These are phyloP conservation scores for Linnaemya tessellans DNA, from an alignment of 2,888 invertebrate species.

Conservation along the genomic window DNA sequence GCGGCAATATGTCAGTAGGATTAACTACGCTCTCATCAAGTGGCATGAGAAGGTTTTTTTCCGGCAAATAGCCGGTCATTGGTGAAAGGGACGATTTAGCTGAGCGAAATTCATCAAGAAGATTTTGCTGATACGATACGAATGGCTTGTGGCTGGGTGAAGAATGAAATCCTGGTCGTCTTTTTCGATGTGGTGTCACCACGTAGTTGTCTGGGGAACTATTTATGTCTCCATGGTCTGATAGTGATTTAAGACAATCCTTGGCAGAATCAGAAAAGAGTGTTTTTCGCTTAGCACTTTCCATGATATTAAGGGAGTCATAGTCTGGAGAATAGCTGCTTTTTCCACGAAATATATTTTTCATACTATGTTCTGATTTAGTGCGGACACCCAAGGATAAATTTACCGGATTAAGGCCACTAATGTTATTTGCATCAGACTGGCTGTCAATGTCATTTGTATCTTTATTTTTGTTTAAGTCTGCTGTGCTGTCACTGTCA, in stretches of 20 bases:
- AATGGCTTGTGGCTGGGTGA: slow-evolving; percentile 94
- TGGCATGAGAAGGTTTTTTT: slow-evolving; percentile 78
- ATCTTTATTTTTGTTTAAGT: slow-evolving; percentile 61
- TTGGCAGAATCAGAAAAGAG: slow-evolving; percentile 85
- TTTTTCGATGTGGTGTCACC: slow-evolving; percentile 93
- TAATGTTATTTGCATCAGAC: slow-evolving; percentile 59
- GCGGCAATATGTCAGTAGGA: slow-evolving; percentile 79
- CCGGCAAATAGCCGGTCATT: slow-evolving; percentile 85
- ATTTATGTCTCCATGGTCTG: slow-evolving; percentile 88
- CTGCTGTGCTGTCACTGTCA: slow-evolving; percentile 68
- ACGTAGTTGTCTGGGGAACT: slow-evolving; percentile 93
- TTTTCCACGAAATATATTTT: slow-evolving; percentile 74
- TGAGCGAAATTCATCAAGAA: slow-evolving; percentile 89
- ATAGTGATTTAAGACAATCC: slow-evolving; percentile 85
- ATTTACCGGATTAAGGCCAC: slow-evolving; percentile 90
- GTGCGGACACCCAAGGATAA: slow-evolving; percentile 87
- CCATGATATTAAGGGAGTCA: slow-evolving; percentile 71
- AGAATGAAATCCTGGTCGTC: slow-evolving; percentile 93
- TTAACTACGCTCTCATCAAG: slow-evolving; percentile 78
- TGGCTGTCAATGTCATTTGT: slow-evolving; percentile 55
- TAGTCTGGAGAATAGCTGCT: slow-evolving; percentile 72
- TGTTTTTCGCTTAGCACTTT: slow-evolving; percentile 77
- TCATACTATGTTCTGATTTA: slow-evolving; percentile 83
- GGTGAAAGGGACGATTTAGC: slow-evolving; percentile 88
- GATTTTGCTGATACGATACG: slow-evolving; percentile 91